A percentile compares a stretch with the other conserved stretches of the same genome.
Conservation (phyloP, 2,797 vertebrate genomes). For the Gambelia wislizenii region DNA sequence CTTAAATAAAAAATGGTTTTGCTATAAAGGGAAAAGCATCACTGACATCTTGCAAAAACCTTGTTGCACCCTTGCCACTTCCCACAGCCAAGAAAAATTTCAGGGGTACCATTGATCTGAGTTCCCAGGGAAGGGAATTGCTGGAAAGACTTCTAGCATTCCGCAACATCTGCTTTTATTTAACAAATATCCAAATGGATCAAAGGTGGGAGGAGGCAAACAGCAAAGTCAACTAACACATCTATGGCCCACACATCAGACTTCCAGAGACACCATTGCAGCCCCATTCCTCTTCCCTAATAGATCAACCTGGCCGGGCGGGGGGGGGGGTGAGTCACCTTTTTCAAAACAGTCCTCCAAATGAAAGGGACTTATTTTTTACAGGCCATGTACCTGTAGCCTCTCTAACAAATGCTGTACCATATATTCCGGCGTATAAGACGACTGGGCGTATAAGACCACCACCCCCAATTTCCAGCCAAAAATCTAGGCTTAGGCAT, state of each 20-base stretch:
- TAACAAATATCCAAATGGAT: background rate
- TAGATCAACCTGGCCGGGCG: background rate
- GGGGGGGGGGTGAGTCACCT: background rate
- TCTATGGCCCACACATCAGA: background rate
- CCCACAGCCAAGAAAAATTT: background rate
- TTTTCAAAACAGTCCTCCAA: background rate
- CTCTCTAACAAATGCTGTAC: background rate
- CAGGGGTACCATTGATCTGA: too few relatives aligned
- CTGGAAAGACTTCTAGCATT: background rate
- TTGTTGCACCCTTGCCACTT: background rate
- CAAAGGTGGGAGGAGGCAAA: background rate
- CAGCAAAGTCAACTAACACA: background rate
- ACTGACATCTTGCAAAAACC: background rate
- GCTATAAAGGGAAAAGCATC: constrained; percentile 44
- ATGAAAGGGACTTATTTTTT: background rate
- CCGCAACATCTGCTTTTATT: background rate
- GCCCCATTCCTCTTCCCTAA: background rate
- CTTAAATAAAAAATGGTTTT: background rate
- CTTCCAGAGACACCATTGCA: background rate
- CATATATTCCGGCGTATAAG: too few relatives aligned
- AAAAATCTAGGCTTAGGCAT: too few relatives aligned
- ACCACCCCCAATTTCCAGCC: too few relatives aligned
- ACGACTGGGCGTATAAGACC: too few relatives aligned
- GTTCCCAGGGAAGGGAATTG: background rate
- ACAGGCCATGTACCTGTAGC: background rate